Conservation (phyloP, 2,797 vertebrate genomes). For the Rhinophrynus dorsalis region DNA sequence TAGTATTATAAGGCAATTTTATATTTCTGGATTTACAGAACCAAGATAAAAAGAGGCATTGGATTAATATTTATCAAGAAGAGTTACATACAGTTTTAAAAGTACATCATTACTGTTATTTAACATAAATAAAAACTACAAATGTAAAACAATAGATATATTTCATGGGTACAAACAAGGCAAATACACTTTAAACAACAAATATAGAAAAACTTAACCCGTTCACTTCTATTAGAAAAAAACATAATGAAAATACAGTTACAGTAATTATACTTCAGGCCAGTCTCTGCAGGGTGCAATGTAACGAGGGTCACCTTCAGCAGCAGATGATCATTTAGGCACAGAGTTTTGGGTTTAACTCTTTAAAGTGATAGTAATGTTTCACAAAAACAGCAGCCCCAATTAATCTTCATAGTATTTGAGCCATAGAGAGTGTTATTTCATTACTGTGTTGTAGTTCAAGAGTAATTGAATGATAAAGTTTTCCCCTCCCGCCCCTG, state of each 20-base stretch:
- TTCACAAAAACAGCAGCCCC: too few species aligned
- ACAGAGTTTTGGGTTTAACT: slow-evolving; percentile 19
- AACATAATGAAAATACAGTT: background rate
- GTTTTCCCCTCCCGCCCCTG: too few species aligned
- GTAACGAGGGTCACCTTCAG: background rate
- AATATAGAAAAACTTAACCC: background rate
- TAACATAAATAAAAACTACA: slow-evolving; percentile 68
- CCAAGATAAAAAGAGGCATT: slow-evolving; percentile 53
- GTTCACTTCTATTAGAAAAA: background rate
- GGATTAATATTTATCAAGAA: slow-evolving; percentile 58
- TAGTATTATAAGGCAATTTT: slow-evolving; percentile 65
- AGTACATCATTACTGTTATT: slow-evolving; percentile 51
- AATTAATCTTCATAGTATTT: too few species aligned
- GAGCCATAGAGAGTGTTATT: too few species aligned
- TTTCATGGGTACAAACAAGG: slow-evolving; percentile 22
- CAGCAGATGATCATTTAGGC: slow-evolving; percentile 13
- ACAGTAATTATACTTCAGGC: background rate
- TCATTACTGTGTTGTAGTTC: too few species aligned
- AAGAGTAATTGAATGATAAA: too few species aligned
- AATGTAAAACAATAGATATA: slow-evolving; percentile 32
- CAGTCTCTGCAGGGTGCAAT: background rate
- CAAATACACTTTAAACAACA: background rate
- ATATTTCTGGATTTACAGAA: slow-evolving; percentile 48
- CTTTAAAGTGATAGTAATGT: too few species aligned
- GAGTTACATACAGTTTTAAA: slow-evolving; percentile 59